Percentiles rank a stretch among this genome's conserved stretches.
phyloP scores from a whole-genome alignment of 2,888 invertebrate species.

The Sicus ferrugineus region DNA sequence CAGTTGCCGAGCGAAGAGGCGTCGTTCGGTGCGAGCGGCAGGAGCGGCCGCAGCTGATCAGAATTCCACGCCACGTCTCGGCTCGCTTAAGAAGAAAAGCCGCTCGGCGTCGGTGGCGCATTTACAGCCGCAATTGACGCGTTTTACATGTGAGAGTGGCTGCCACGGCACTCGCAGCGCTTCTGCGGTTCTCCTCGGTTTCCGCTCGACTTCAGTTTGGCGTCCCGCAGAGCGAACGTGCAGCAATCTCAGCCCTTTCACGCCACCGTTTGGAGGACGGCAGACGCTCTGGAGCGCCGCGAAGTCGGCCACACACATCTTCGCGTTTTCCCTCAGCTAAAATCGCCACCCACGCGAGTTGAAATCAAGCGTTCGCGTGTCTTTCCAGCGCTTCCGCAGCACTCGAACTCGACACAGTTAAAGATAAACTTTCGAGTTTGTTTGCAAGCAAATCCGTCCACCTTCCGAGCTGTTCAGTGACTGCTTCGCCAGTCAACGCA shows the following conservation, averaged over 20 bases:
- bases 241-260: background rate
- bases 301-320: too few species aligned
- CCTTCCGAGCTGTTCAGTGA: too few species aligned
- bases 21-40: background rate
- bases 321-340: too few species aligned
- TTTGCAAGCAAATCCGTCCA: too few species aligned
- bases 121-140: background rate
- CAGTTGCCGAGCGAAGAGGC: constrained; percentile 1
- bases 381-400: too few species aligned
- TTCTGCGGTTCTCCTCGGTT: background rate
- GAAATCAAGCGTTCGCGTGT: too few species aligned
- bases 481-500: too few species aligned
- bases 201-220: background rate
- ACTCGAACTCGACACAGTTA: too few species aligned
- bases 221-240: background rate
- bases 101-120: background rate
- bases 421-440: too few species aligned
- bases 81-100: background rate
- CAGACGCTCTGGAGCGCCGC: background rate
- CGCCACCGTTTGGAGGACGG: background rate
- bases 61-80: background rate
- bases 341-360: too few species aligned
- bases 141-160: too few species aligned
- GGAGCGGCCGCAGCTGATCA: background rate
- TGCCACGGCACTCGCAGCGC: too few species aligned